These are phyloP conservation scores for Semnornis frantzii DNA, from an alignment of 2,113 vertebrate genomes.

Conservation along the genomic window DNA sequence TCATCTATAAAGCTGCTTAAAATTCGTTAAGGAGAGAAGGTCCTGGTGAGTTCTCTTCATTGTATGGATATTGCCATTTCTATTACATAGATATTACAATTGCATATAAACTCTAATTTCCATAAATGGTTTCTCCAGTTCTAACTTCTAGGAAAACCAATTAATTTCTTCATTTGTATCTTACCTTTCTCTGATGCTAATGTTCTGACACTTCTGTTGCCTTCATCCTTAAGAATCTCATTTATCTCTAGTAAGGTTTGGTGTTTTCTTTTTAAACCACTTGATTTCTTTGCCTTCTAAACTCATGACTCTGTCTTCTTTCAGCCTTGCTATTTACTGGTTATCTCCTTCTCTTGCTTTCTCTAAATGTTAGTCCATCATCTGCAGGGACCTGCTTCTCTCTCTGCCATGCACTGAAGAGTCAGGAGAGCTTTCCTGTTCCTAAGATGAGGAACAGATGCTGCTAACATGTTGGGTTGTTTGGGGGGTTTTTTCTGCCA, in stretches of 20 bases:
- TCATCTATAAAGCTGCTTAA: neutral
- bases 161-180: neutral
- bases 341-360: neutral
- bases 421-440: neutral
- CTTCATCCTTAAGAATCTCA: neutral
- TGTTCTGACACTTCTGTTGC: neutral
- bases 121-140: rapidly evolving
- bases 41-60: neutral
- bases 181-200: neutral
- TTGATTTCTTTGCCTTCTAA: neutral
- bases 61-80: no score
- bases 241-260: neutral
- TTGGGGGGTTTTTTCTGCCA: neutral
- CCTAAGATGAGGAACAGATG: neutral
- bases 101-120: neutral
- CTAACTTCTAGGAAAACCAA: neutral
- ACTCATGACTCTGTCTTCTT: neutral
- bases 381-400: neutral
- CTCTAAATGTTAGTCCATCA: neutral
- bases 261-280: neutral
- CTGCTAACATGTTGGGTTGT: neutral
- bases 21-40: neutral
- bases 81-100: no score
- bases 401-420: neutral
- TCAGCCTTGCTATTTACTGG: neutral